phyloP scores from a whole-genome alignment of 2,888 invertebrate species.

The Leptopilina myrica region DNA sequence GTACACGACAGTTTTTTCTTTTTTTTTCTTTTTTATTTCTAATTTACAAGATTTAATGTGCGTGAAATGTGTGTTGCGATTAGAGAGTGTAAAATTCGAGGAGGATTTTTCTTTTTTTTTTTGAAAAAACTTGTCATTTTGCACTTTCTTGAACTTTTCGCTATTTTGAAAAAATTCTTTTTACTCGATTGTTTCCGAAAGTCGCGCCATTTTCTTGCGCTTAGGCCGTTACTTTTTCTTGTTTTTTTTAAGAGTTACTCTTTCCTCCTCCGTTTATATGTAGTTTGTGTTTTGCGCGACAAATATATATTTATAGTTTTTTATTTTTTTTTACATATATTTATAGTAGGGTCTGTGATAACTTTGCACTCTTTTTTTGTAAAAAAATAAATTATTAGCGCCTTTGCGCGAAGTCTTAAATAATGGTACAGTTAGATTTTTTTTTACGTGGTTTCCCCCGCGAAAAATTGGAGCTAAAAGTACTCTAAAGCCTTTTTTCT shows the following conservation, averaged over 20 bases:
- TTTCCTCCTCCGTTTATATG: conserved; percentile 26
- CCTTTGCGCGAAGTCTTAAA: conserved; percentile 53
- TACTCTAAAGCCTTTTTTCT: conserved; percentile 37
- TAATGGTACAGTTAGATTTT: conserved; percentile 46
- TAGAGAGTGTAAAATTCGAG: conserved; percentile 48
- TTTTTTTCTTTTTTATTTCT: conserved; percentile 63
- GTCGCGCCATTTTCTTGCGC: conserved; percentile 32
- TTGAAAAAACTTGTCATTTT: background rate
- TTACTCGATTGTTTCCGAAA: background rate
- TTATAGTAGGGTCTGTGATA: conserved; percentile 59
- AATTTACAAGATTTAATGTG: conserved; percentile 67
- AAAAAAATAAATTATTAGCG: conserved; percentile 73
- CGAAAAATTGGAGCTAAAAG: conserved; percentile 45
- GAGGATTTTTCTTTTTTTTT: conserved; percentile 3
- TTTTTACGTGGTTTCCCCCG: conserved; percentile 6
- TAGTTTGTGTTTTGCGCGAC: conserved; percentile 24
- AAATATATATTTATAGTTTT: conserved; percentile 22
- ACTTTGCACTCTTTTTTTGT: conserved; percentile 64
- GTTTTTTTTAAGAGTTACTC: background rate
- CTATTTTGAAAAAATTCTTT: background rate
- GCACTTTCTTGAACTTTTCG: background rate
- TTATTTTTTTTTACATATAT: conserved; percentile 8
- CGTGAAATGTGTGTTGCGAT: conserved; percentile 49
- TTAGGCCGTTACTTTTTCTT: conserved; percentile 63
- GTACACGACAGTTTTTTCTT: conserved; percentile 61